Conservation (phyloP, 2,888 invertebrate species). For the Julus scandinavius region DNA sequence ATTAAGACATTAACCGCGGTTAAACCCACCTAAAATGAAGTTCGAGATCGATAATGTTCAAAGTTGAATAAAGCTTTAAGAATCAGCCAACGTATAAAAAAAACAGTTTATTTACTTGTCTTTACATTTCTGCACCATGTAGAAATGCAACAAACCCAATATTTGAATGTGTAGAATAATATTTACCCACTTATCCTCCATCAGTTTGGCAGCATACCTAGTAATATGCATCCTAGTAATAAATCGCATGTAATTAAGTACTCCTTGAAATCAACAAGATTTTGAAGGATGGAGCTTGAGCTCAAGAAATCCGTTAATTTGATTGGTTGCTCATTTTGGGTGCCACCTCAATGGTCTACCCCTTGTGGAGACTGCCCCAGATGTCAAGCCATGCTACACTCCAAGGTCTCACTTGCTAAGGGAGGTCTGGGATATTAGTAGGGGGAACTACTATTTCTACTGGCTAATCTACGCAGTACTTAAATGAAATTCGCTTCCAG, state of each 20-base stretch:
- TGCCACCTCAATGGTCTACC: neutral
- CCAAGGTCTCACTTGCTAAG: neutral
- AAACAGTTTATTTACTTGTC: constrained; percentile 13
- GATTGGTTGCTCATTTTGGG: constrained; percentile 12
- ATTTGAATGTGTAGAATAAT: constrained; percentile 24
- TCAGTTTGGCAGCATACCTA: neutral
- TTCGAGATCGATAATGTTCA: too few species aligned
- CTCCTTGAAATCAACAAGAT: neutral
- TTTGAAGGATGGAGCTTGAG: neutral
- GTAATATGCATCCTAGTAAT: constrained; percentile 3
- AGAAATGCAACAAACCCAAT: constrained; percentile 29
- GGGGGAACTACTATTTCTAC: neutral
- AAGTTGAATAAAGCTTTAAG: neutral
- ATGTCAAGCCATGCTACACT: neutral
- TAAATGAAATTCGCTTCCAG: neutral
- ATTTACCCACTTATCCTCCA: constrained; percentile 21
- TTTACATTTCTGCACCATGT: constrained; percentile 17
- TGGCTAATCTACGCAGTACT: neutral
- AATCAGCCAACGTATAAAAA: neutral
- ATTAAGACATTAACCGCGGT: too few species aligned
- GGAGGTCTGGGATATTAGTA: neutral
- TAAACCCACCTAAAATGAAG: too few species aligned
- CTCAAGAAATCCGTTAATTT: neutral
- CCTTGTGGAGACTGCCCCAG: constrained; percentile 1
- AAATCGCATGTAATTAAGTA: neutral